Conservation (phyloP, 2,797 vertebrate species). For the Pygocentrus nattereri region DNA sequence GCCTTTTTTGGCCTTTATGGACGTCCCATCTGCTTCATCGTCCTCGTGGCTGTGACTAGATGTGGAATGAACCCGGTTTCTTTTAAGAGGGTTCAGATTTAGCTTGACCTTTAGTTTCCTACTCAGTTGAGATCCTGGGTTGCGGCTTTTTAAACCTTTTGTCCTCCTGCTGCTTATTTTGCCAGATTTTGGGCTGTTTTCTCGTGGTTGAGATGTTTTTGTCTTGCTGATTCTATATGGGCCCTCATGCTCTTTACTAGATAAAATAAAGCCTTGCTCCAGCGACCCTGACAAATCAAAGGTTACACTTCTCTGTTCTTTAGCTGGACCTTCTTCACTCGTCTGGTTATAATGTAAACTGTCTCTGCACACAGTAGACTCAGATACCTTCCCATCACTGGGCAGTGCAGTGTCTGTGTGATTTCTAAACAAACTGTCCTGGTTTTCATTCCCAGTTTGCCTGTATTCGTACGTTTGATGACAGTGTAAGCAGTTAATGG, state of each 20-base stretch:
- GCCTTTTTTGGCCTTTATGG: slow-evolving; percentile 39
- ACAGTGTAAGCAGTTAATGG: slow-evolving; percentile 66
- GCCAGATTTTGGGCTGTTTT: slow-evolving; percentile 6
- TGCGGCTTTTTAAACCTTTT: slow-evolving; percentile 54
- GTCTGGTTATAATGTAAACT: slow-evolving; percentile 63
- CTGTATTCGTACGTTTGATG: slow-evolving; percentile 62
- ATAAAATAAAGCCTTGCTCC: slow-evolving; percentile 52
- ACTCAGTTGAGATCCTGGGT: slow-evolving; percentile 65
- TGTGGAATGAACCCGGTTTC: slow-evolving; percentile 81
- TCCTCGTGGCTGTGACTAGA: slow-evolving; percentile 53
- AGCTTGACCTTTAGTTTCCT: slow-evolving; percentile 80
- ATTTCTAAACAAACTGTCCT: slow-evolving; percentile 26
- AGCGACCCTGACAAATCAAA: slow-evolving; percentile 73
- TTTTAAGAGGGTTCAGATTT: slow-evolving; percentile 81
- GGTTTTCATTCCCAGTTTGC: slow-evolving; percentile 47
- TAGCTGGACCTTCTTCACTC: slow-evolving; percentile 52
- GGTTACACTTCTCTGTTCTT: slow-evolving; percentile 69
- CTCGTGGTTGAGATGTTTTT: slow-evolving; percentile 26
- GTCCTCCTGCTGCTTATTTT: slow-evolving; percentile 7
- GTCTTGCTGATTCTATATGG: slow-evolving; percentile 45
- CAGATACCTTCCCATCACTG: slow-evolving; percentile 42
- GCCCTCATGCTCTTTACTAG: slow-evolving; percentile 42
- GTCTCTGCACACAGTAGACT: slow-evolving; percentile 58
- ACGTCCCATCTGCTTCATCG: slow-evolving; percentile 43
- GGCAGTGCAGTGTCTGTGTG: slow-evolving; percentile 23